Base-by-base conservation (phyloP, 2,113 vertebrate species). In the Pachycephala philippinensis region DNA sequence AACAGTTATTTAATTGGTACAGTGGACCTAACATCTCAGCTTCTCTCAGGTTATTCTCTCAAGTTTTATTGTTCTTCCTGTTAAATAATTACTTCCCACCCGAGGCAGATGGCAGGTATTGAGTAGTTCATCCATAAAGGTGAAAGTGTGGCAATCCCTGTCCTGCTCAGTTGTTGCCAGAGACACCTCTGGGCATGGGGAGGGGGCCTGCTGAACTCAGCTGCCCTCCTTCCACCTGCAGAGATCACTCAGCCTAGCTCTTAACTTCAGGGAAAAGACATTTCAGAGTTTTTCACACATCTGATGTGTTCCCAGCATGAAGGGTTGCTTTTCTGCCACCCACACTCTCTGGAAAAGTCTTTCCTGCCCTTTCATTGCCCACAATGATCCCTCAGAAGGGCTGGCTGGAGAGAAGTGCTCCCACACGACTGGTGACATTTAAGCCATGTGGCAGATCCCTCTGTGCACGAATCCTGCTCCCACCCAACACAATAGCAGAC, bases 391-490 rank as follows among this genome's bases (percentile, higher is more conserved):
- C 75, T 95, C 85, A 94, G 85, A 92, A 83, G 87, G 45, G 84
- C 84, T 74, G 69, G 37, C 89, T 83, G 83, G 28, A 52, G 61
- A 93, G 61, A 76, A 81, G 70, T 17, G 86, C 91, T 97, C 91
- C 90, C 96, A 97, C 96, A 87, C 50, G 74, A 13, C 79, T 68
- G 87, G 64, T 97, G 97, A 90, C 97, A 97, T 97, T 97, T 97
- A 90, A 82, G 85, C 79, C 11, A 0, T 13, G 82, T 6, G 89
- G 92, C 85, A 86, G 78, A 93, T 80, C 76, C 74, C 69, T 60
- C 14, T 56, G 95, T 3, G 0, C 78, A 60, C 18, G 0, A 76
- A 33, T 81, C 75, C 82, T 9, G 79, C 77, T 93, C 89, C 84
- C 80, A 71, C 16, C 89, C 40, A 26, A 30, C 68, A 95, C 92